phyloP scores from a whole-genome alignment of 1,140 invertebrate genomes.

The Drosophila neocordata region DNA sequence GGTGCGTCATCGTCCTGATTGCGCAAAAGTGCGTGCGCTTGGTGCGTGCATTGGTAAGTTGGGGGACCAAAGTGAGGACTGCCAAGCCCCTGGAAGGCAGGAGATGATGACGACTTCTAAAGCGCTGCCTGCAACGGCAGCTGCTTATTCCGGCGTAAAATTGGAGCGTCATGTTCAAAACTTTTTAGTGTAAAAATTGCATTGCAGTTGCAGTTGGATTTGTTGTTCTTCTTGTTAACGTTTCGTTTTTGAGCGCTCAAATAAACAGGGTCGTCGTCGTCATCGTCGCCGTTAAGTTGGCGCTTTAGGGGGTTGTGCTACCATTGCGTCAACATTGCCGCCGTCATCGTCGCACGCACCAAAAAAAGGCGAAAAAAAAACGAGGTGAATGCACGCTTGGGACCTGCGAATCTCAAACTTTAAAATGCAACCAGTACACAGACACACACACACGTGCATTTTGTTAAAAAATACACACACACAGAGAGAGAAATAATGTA shows the following conservation, averaged over 20 bases:
- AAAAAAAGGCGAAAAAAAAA: conserved; percentile 65
- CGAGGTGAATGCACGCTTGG: conserved; percentile 78
- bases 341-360: conserved; percentile 60
- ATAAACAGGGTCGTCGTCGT: conserved; percentile 66
- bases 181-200: conserved; percentile 76
- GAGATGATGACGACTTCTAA: neutral
- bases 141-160: conserved; percentile 73
- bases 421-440: conserved; percentile 73
- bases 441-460: conserved; percentile 53
- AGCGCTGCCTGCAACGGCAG: conserved; percentile 21
- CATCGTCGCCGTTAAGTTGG: conserved; percentile 35
- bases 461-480: conserved; percentile 40
- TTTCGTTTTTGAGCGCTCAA: conserved; percentile 71
- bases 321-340: conserved; percentile 34
- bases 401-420: conserved; percentile 78
- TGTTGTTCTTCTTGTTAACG: conserved; percentile 40
- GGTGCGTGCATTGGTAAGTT: conserved; percentile 47
- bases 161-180: conserved; percentile 75
- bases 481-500: conserved; percentile 23
- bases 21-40: conserved; percentile 73
- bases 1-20: conserved; percentile 56
- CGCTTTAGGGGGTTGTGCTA: conserved; percentile 60
- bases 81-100: conserved; percentile 10
- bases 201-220: conserved; percentile 52
- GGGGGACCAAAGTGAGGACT: conserved; percentile 46